Percentiles rank a stretch among this genome's conserved stretches.
Conservation (phyloP, 2,888 invertebrate species). For the Leucophenga montana region DNA sequence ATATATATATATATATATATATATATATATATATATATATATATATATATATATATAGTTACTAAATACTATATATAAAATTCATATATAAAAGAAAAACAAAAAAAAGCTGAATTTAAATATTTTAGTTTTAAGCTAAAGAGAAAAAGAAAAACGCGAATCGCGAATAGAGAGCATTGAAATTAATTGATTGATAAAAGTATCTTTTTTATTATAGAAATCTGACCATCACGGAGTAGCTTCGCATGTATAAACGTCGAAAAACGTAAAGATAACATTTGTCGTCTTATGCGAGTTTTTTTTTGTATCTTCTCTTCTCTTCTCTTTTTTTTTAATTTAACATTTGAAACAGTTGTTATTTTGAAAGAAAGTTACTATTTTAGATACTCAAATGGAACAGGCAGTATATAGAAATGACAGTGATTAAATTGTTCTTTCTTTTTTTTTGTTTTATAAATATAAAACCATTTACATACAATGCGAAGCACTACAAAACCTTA, state of each 20-base stretch:
- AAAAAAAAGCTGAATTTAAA: not conserved
- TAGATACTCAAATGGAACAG: no score
- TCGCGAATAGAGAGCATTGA: conserved; percentile 65
- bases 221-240: conserved; percentile 41
- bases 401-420: no score
- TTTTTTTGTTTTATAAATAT: no score
- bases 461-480: no score
- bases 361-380: not conserved
- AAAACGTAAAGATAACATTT: conserved; percentile 30
- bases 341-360: not conserved
- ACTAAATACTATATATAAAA: not conserved
- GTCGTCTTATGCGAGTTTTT: not conserved
- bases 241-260: conserved; percentile 43
- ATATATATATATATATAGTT: no score
- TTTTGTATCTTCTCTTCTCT: not conserved
- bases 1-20: not conserved
- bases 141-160: conserved; percentile 50
- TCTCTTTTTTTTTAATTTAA: not conserved
- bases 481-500: no score
- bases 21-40: no score
- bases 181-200: conserved; percentile 45
- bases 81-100: no score
- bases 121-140: not conserved
- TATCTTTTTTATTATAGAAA: conserved; percentile 16
- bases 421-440: no score